Base-by-base conservation (phyloP, 2,113 vertebrate species). In the Otocyon megalotis region DNA sequence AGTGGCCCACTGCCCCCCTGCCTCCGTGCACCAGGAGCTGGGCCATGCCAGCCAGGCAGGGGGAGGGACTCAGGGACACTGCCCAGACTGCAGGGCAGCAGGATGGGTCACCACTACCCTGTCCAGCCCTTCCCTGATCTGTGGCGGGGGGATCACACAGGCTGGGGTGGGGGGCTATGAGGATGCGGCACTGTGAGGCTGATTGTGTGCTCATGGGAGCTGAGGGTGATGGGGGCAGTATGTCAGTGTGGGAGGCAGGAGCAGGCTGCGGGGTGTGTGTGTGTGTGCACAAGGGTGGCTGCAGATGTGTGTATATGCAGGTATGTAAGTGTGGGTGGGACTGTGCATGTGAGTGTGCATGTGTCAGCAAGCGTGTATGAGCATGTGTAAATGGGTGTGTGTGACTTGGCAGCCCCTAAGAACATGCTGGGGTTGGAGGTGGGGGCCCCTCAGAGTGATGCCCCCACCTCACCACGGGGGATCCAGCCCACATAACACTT, bases 1-100 rank as follows among this genome's bases (percentile, higher is more conserved):
- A 14, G 43, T 28, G 0, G 4, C 1, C 19, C 3, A n/a, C 84
- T 10, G 28, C 4, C 30, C 0, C 43, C 53, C 76, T 14, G 28
- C 77, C 76, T 77, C 60, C 7, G 0, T 10, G 15, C 19, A 26
- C 37, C 24, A 16, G n/a, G 56, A 50, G 26, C 50, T 3, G 8
- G 13, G 24, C 24, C 0, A 0, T 1, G 26, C 69, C 62, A 20
- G 71, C 19, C 1, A 10, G 54, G 50, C 13, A 7, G 76, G 35
- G 24, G 15, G 5, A 32, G 16, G 22, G 76, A 3, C 11, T 0
- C 0, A 5, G n/a, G 24, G 71, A 10, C 22, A 2, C 58, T 0
- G 60, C 13, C n/a, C 58, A 13, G 54, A 50, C 35, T 43, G 5
- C n/a, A 0, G 53, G 16, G 63, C 1, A 19, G 43, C 26, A 0